These are phyloP conservation scores for Petroica traversi DNA, from an alignment of 2,113 vertebrate species.

Conservation along the genomic window DNA sequence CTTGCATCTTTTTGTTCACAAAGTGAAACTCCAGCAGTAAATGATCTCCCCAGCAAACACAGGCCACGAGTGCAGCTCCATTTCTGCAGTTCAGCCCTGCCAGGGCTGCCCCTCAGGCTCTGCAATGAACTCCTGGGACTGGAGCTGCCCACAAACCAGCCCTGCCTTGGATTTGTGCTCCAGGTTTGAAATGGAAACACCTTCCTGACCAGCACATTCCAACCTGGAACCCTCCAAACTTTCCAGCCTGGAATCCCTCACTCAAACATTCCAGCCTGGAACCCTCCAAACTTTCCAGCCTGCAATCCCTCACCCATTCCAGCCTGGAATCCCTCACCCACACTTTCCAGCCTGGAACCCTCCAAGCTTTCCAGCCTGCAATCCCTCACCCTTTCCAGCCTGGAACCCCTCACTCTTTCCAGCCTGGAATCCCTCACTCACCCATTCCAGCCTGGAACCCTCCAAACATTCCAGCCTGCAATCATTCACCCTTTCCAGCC, in stretches of 20 bases:
- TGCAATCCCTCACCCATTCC: background rate
- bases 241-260: too few species aligned
- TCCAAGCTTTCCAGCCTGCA: too few species aligned
- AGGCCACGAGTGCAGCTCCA: background rate
- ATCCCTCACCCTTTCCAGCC: background rate
- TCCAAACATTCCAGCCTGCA: too few species aligned
- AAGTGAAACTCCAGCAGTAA: background rate
- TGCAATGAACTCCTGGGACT: accelerated
- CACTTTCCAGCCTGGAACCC: background rate
- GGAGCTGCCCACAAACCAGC: accelerated
- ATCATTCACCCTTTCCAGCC: too few species aligned
- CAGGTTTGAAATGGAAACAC: background rate
- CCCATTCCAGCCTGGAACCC: background rate
- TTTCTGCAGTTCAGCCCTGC: background rate
- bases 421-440: too few species aligned
- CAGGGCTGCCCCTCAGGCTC: background rate
- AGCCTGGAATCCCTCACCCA: too few species aligned
- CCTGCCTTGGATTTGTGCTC: accelerated
- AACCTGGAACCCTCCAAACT: too few species aligned
- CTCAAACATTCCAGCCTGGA: background rate
- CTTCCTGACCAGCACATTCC: background rate
- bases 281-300: too few species aligned
- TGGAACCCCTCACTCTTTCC: too few species aligned
- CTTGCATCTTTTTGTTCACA: accelerated
- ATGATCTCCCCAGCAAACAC: accelerated